Evolutionary conservation across 1,140 invertebrate genomes (phyloP).

Genomic region (Conus betulinus): DNA sequence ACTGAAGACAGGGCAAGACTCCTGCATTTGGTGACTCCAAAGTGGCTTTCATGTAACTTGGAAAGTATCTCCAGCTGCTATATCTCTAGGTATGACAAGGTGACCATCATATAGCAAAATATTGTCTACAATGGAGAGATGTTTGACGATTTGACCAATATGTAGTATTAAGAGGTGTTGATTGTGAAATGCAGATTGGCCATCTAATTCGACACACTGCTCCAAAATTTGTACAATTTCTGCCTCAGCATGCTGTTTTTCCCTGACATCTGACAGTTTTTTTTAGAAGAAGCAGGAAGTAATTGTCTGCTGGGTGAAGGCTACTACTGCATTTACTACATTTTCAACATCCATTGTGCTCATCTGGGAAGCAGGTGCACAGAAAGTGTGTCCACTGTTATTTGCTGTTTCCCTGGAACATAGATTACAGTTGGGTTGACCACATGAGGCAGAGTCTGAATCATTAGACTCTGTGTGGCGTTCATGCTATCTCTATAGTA

Average conservation of each 20-base stretch:
- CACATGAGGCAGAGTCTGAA: conserved; percentile 44
- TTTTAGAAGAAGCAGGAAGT: background rate
- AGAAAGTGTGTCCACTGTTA: conserved; percentile 47
- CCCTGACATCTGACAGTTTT: background rate
- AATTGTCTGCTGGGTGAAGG: background rate
- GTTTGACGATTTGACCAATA: conserved; percentile 16
- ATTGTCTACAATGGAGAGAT: background rate
- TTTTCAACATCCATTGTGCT: background rate
- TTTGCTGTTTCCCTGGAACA: conserved; percentile 49
- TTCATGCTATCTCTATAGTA: conserved; percentile 36
- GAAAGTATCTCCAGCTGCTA: conserved; percentile 31
- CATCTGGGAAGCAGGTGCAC: conserved; percentile 11
- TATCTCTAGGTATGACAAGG: background rate
- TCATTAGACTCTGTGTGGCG: conserved; percentile 46
- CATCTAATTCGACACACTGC: background rate
- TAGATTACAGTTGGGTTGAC: conserved; percentile 37
- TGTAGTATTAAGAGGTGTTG: background rate
- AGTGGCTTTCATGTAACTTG: conserved; percentile 42
- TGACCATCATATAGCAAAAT: background rate
- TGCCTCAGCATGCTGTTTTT: background rate
- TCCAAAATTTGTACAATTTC: background rate
- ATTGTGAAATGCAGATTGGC: background rate
- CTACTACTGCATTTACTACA: background rate
- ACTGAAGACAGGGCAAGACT: conserved; percentile 7
- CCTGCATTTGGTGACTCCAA: conserved; percentile 34